Evolutionary conservation across 2,888 invertebrate genomes (phyloP).

Genomic region (Nebria brevicollis): DNA sequence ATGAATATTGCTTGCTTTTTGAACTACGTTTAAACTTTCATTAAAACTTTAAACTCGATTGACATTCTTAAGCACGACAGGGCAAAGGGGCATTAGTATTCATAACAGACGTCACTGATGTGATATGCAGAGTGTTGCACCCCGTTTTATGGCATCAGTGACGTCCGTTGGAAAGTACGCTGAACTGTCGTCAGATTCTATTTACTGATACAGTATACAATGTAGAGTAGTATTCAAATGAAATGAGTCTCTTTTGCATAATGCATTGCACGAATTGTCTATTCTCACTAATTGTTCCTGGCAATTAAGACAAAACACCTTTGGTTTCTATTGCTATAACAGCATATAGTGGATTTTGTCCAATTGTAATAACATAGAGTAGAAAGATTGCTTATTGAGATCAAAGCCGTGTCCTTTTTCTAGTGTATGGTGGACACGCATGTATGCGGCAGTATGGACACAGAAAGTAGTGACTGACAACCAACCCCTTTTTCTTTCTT

Average conservation of each 20-base stretch:
- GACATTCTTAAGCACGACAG: too few relatives aligned
- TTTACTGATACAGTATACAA: background rate
- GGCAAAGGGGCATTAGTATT: too few relatives aligned
- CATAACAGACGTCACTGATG: background rate
- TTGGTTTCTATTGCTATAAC: background rate
- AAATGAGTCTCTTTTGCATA: background rate
- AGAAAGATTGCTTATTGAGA: conserved; percentile 12
- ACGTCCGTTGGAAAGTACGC: background rate
- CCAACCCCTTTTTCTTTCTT: too few relatives aligned
- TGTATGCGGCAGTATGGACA: background rate
- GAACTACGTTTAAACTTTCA: background rate
- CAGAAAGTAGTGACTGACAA: too few relatives aligned
- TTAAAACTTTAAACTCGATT: too few relatives aligned
- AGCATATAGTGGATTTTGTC: too few relatives aligned
- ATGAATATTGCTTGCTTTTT: background rate
- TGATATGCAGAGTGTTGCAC: background rate
- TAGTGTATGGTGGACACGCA: background rate
- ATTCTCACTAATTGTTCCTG: background rate
- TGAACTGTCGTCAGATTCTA: background rate
- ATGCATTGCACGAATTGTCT: background rate
- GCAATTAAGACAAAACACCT: background rate
- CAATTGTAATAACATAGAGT: background rate
- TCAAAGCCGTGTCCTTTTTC: background rate
- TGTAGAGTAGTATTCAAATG: background rate
- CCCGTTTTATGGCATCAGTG: background rate